phyloP scores from a whole-genome alignment of 2,113 vertebrate genomes.

The Gobio gobio region DNA sequence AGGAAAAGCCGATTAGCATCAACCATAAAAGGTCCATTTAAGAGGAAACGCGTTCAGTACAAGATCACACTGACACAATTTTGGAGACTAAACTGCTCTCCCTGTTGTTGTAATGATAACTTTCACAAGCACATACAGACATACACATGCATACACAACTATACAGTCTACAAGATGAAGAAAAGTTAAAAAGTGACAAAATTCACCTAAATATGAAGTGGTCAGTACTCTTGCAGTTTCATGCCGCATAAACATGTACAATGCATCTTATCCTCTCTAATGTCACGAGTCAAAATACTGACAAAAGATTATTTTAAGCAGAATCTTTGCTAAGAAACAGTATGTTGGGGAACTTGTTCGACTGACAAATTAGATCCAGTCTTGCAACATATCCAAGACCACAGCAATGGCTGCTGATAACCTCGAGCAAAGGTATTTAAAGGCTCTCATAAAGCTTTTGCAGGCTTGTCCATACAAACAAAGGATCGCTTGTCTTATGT shows the following conservation, averaged over 20 bases:
- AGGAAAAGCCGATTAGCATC: constrained; percentile 60
- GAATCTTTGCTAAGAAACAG: constrained; percentile 3
- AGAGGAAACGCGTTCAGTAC: constrained; percentile 13
- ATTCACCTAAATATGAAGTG: neutral
- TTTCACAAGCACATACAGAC: neutral
- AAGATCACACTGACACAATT: neutral
- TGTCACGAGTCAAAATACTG: neutral
- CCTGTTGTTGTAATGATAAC: neutral
- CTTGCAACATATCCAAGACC: constrained; percentile 33
- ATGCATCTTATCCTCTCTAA: neutral
- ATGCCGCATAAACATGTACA: neutral
- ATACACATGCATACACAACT: neutral
- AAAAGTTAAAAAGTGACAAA: neutral
- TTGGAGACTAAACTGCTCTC: neutral
- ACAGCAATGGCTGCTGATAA: neutral
- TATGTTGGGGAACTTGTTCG: neutral
- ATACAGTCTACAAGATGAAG: neutral
- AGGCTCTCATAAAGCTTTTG: constrained; percentile 1
- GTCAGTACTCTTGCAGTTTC: neutral
- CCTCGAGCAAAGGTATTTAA: constrained; percentile 23
- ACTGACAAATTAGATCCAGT: constrained; percentile 17
- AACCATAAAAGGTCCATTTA: constrained; percentile 13
- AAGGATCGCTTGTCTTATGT: neutral
- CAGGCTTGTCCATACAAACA: neutral
- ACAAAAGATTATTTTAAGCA: neutral